Percentiles rank a stretch among this genome's conserved stretches.
phyloP scores from a whole-genome alignment of 2,888 invertebrate species.

The Platerodrilus igneus region DNA sequence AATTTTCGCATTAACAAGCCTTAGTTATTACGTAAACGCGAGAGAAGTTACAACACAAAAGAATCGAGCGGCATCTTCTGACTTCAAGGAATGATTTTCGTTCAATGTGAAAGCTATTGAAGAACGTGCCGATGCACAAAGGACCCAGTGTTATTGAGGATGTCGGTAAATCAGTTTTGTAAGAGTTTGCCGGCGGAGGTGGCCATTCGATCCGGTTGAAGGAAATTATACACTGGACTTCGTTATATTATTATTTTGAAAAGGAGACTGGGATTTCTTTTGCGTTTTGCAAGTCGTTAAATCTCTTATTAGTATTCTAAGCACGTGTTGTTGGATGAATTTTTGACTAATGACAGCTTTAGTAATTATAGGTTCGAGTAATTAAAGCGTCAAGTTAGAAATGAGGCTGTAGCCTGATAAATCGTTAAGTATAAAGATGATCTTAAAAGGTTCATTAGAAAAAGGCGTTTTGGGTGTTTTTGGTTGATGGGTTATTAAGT shows the following conservation, averaged over 20 bases:
- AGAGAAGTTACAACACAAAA: too few species aligned
- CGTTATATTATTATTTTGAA: slow-evolving; percentile 24
- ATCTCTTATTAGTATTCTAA: slow-evolving; percentile 24
- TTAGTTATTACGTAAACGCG: too few species aligned
- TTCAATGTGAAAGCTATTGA: too few species aligned
- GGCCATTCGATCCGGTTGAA: slow-evolving; percentile 27
- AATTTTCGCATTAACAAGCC: too few species aligned
- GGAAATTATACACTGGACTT: slow-evolving; percentile 25
- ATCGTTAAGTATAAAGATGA: slow-evolving; percentile 14
- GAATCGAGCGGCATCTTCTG: too few species aligned
- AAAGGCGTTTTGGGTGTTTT: slow-evolving; percentile 6
- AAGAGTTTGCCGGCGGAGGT: slow-evolving; percentile 19
- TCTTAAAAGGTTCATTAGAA: slow-evolving; percentile 18
- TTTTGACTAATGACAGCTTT: slow-evolving; percentile 17
- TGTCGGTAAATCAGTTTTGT: slow-evolving; percentile 22
- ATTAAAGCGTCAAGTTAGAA: slow-evolving; percentile 21
- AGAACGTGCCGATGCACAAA: slow-evolving; percentile 23
- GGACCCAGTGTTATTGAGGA: slow-evolving; percentile 18
- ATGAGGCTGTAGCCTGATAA: slow-evolving; percentile 18
- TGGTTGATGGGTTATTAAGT: slow-evolving; percentile 4
- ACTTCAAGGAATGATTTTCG: too few species aligned
- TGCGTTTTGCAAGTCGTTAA: slow-evolving; percentile 22
- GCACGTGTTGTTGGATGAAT: slow-evolving; percentile 24
- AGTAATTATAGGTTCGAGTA: slow-evolving; percentile 17
- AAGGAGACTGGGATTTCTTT: slow-evolving; percentile 19